These are phyloP conservation scores for Lottia gigantea DNA, from an alignment of 2,888 invertebrate genomes.

Conservation along the genomic window DNA sequence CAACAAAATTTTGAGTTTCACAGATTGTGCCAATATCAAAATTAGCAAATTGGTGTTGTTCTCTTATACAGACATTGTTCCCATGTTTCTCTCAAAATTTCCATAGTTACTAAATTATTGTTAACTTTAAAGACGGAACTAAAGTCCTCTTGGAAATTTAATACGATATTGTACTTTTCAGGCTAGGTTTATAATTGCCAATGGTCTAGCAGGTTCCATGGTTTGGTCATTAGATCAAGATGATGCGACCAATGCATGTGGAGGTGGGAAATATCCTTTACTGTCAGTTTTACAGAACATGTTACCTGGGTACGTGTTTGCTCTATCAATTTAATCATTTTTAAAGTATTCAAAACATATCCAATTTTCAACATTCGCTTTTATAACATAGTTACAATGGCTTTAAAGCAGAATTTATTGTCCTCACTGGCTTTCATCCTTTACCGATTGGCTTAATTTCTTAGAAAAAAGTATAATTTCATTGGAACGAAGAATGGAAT, in stretches of 20 bases:
- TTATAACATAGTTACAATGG: neutral
- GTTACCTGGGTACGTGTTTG: conserved; percentile 25
- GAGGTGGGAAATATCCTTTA: conserved; percentile 27
- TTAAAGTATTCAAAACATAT: neutral
- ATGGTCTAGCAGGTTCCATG: conserved; percentile 75
- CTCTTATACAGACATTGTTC: too few relatives aligned
- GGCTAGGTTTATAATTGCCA: conserved; percentile 24
- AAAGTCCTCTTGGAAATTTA: too few relatives aligned
- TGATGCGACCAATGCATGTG: conserved; percentile 34
- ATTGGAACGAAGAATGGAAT: too few relatives aligned
- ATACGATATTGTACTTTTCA: neutral
- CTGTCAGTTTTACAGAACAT: conserved; percentile 22
- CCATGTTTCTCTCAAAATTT: too few relatives aligned
- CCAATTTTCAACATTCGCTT: neutral
- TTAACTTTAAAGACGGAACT: too few relatives aligned
- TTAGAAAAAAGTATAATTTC: neutral
- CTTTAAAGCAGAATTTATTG: neutral
- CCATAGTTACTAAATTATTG: too few relatives aligned
- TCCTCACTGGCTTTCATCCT: neutral
- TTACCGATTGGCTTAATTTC: neutral
- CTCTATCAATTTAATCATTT: neutral
- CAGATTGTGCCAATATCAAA: too few relatives aligned
- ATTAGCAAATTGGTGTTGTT: too few relatives aligned
- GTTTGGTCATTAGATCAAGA: conserved; percentile 76
- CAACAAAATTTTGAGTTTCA: too few relatives aligned